These are phyloP conservation scores for Papilio protenor DNA, from an alignment of 2,888 invertebrate genomes.

Conservation along the genomic window DNA sequence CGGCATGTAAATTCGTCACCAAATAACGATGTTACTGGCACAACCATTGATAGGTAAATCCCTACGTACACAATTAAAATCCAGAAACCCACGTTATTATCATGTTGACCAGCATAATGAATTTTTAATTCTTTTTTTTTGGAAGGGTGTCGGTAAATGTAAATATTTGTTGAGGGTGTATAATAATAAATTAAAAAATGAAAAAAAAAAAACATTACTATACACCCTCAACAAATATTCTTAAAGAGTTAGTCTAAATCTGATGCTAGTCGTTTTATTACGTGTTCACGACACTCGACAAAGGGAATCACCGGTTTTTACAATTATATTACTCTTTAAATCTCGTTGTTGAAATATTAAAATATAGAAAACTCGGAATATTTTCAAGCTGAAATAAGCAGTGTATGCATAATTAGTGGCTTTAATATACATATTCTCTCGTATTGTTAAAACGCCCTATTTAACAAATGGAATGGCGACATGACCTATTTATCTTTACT, in stretches of 20 bases:
- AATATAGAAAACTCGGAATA: not conserved
- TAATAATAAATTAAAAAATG: too few relatives aligned
- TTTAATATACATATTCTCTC: conserved; percentile 21
- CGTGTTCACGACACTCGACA: too few relatives aligned
- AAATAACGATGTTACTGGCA: conserved; percentile 71
- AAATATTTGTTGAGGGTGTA: too few relatives aligned
- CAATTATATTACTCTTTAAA: too few relatives aligned
- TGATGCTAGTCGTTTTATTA: too few relatives aligned
- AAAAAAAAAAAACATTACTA: too few relatives aligned
- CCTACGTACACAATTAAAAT: not conserved
- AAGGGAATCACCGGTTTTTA: too few relatives aligned
- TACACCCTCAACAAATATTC: too few relatives aligned
- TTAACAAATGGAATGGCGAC: conserved; percentile 19
- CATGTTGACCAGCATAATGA: too few relatives aligned
- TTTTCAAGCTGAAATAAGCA: conserved; percentile 35
- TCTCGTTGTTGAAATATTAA: conserved; percentile 37
- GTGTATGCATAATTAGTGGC: conserved; percentile 5
- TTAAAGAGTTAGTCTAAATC: too few relatives aligned
- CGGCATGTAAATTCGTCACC: conserved; percentile 70
- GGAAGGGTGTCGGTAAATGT: too few relatives aligned
- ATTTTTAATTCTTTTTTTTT: too few relatives aligned
- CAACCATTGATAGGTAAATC: conserved; percentile 62
- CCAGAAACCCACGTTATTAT: not conserved
- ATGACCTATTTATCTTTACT: conserved; percentile 25
- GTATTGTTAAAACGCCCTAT: conserved; percentile 20